A percentile compares a stretch with the other conserved stretches of the same genome.
These are phyloP conservation scores for Epinotia demarniana DNA, from an alignment of 2,888 invertebrate species.

Conservation along the genomic window DNA sequence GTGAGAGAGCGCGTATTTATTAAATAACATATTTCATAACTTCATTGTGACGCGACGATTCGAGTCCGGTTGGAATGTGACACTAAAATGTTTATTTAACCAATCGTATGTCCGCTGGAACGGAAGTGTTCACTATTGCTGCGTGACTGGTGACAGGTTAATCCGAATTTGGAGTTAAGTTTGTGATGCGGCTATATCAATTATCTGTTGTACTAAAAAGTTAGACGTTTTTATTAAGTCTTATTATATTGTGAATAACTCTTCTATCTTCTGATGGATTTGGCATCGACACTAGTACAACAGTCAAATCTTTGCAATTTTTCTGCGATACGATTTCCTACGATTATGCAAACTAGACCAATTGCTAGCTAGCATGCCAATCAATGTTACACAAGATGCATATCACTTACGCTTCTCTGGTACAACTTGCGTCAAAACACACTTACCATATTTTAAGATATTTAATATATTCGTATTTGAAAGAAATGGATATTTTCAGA, in stretches of 20 bases:
- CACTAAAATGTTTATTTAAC: slow-evolving; percentile 27
- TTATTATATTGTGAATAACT: too few relatives aligned
- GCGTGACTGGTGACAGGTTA: not conserved
- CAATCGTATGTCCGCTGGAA: not conserved
- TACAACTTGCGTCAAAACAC: too few relatives aligned
- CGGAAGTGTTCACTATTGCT: slow-evolving; percentile 24
- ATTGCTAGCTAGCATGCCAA: not conserved
- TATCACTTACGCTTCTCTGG: not conserved
- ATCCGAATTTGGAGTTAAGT: not conserved
- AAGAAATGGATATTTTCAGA: too few relatives aligned
- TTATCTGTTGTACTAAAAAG: not conserved
- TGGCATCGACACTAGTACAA: too few relatives aligned
- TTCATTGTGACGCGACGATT: slow-evolving; percentile 13
- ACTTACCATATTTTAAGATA: too few relatives aligned
- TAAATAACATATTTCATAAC: slow-evolving; percentile 27
- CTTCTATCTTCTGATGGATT: too few relatives aligned
- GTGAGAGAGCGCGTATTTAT: slow-evolving; percentile 13
- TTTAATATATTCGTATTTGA: too few relatives aligned
- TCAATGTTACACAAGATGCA: not conserved
- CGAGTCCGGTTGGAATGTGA: slow-evolving; percentile 12
- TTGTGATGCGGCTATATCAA: not conserved
- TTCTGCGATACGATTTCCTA: too few relatives aligned
- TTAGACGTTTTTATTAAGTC: too few relatives aligned
- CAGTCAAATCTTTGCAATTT: too few relatives aligned
- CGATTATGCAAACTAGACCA: too few relatives aligned